phyloP scores from a whole-genome alignment of 2,113 vertebrate genomes.

The Andinoacara biseriatus region DNA sequence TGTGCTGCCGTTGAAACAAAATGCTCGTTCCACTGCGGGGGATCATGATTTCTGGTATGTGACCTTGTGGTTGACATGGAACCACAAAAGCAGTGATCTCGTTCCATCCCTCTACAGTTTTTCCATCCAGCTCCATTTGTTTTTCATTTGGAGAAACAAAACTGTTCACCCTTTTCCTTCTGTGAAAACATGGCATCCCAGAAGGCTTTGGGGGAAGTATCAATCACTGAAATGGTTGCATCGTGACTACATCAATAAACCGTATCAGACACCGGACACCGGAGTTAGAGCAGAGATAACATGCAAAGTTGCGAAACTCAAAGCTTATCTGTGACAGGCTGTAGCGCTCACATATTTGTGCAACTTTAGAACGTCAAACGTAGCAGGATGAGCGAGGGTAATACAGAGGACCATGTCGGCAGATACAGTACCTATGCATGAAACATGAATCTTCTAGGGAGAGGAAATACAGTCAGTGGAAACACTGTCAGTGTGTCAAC shows the following conservation, averaged over 20 bases:
- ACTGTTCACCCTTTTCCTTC: conserved; percentile 69
- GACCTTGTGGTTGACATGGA: conserved; percentile 74
- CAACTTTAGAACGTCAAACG: conserved; percentile 25
- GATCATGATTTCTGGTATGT: conserved; percentile 75
- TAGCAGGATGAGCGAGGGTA: conserved; percentile 39
- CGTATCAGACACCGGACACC: conserved; percentile 48
- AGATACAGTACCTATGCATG: conserved; percentile 50
- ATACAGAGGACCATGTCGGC: conserved; percentile 38
- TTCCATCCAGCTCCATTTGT: conserved; percentile 73
- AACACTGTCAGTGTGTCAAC: conserved; percentile 45
- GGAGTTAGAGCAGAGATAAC: conserved; percentile 57
- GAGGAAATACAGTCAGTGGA: conserved; percentile 48
- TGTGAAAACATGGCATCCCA: conserved; percentile 78
- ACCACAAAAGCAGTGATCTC: conserved; percentile 73
- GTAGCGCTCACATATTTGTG: conserved; percentile 34
- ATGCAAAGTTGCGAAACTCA: conserved; percentile 13
- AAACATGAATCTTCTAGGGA: conserved; percentile 54
- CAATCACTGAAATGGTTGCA: conserved; percentile 66
- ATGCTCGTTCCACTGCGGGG: conserved; percentile 51
- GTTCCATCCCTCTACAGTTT: conserved; percentile 66
- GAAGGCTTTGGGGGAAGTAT: conserved; percentile 70
- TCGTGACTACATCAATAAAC: conserved; percentile 65
- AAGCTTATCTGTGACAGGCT: conserved; percentile 56
- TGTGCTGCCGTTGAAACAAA: conserved; percentile 57
- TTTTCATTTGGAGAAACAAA: conserved; percentile 76